Evolutionary conservation across 2,797 vertebrate species (phyloP).

Genomic region (Enoplosus armatus): DNA sequence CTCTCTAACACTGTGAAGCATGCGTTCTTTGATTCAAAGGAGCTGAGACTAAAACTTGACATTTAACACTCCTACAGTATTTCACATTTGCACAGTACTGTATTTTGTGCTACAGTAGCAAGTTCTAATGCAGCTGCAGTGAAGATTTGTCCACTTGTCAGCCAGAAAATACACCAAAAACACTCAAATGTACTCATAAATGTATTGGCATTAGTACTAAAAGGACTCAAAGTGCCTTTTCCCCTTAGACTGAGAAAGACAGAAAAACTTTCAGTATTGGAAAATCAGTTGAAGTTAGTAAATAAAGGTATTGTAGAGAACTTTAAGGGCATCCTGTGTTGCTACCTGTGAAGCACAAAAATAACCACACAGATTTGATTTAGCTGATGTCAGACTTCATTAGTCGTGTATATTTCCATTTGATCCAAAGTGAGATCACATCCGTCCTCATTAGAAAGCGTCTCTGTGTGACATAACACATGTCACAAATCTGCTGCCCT

Average conservation of each 20-base stretch:
- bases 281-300: background rate
- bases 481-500: constrained; percentile 52
- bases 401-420: constrained; percentile 40
- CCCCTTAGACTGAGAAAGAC: no score
- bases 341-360: constrained; percentile 22
- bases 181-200: background rate
- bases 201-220: background rate
- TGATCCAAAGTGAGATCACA: constrained; percentile 35
- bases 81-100: background rate
- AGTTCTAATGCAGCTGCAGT: background rate
- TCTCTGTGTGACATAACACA: constrained; percentile 50
- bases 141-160: background rate
- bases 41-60: constrained; percentile 6
- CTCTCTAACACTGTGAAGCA: background rate
- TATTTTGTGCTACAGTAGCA: background rate
- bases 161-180: background rate
- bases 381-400: constrained; percentile 51
- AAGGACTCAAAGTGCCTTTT: background rate
- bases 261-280: background rate
- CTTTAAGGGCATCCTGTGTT: background rate
- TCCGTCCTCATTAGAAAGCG: constrained; percentile 59
- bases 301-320: background rate
- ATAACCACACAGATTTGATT: constrained; percentile 31
- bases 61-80: background rate
- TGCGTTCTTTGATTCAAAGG: background rate